Evolutionary conservation across 2,888 invertebrate genomes (phyloP), one percentile per base, ranked within the genome.

Genomic region (Epirrhoe alternata): DNA sequence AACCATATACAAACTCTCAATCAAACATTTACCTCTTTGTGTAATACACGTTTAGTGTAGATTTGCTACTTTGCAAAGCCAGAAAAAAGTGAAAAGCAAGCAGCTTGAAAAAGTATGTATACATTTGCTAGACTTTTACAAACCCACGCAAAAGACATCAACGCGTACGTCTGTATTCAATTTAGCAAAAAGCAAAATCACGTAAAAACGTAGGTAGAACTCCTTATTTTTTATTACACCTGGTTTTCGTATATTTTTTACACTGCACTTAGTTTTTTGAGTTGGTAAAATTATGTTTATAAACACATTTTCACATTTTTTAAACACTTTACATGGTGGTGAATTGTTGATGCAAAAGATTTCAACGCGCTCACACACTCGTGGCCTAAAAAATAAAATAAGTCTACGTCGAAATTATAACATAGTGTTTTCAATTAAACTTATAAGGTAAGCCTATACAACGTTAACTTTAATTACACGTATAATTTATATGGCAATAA

Each of bases 331-430:
- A n/a, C n/a, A n/a, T n/a, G n/a, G n/a, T n/a, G n/a, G n/a, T n/a
- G n/a, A n/a, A n/a, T n/a, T n/a, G n/a, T n/a, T n/a, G n/a, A n/a
- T 58, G 53, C 64, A 54, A 59, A 64, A 64, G 64, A 64, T 16
- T 59, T 64, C 59, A 64, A 64, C 64, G 64, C 64, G 59, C 47
- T 50, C 49, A 14, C 6, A n/a, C 16, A 6, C 7, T 42, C 24
- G 24, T 24, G 24, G 55, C 33, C 17, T 24, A 3, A 24, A 50
- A 50, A 50, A 50, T 50, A 12, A n/a, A n/a, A n/a, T n/a, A n/a
- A n/a, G 38, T 42, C 38, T 42, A 42, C 38, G 38, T 5, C 38
- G 12, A 42, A 4, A 42, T 42, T 12, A 42, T 12, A 42, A 12
- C 12, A 12, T 12, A 42, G 4, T 42, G 0, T 42, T 35, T 42